Conservation (phyloP, 2,888 invertebrate genomes). For the Myopa testacea region DNA sequence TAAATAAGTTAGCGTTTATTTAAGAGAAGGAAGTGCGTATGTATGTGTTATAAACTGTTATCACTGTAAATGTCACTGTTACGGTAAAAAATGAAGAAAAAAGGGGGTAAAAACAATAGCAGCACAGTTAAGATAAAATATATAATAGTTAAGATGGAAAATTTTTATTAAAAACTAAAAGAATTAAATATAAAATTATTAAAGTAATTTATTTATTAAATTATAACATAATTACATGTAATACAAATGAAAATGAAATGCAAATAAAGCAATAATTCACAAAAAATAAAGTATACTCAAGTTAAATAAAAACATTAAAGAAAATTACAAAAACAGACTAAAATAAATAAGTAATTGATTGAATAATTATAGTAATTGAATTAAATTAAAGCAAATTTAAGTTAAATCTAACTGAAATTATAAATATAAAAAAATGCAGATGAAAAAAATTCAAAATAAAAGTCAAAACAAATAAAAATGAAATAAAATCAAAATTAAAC, state of each 20-base stretch:
- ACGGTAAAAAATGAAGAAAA: background rate
- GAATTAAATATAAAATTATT: background rate
- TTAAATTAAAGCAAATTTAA: too few species aligned
- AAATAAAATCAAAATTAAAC: background rate
- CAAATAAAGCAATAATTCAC: background rate
- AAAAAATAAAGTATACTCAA: too few species aligned
- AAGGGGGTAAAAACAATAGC: too few species aligned
- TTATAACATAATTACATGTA: background rate
- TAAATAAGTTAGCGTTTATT: background rate
- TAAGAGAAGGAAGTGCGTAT: background rate
- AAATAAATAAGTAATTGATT: too few species aligned
- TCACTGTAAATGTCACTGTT: constrained; percentile 4
- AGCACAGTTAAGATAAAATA: background rate
- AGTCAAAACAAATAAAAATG: too few species aligned
- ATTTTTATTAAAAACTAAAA: constrained; percentile 1
- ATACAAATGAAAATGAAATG: background rate
- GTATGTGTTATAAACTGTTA: constrained; percentile 27
- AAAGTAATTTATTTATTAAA: too few species aligned
- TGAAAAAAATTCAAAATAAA: too few species aligned
- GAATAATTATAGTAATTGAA: too few species aligned
- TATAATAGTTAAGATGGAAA: background rate
- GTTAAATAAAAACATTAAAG: too few species aligned
- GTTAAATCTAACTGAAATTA: too few species aligned
- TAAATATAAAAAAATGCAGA: too few species aligned
- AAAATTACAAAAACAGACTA: too few species aligned